phyloP scores from a whole-genome alignment of 2,797 vertebrate species.

The Corythornis leucogaster region DNA sequence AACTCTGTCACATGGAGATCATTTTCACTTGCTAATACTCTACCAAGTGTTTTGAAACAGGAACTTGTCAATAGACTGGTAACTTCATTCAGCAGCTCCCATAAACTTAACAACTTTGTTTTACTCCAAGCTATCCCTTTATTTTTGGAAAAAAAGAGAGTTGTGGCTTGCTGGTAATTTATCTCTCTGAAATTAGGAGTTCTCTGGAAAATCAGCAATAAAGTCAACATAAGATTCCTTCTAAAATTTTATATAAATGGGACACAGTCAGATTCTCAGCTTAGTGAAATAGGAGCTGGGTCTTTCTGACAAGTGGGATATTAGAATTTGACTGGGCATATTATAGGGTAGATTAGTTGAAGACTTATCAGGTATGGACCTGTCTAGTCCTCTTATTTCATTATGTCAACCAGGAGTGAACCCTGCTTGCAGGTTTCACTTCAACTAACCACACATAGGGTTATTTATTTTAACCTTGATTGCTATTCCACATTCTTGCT shows the following conservation, averaged over 20 bases:
- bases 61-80: constrained; percentile 6
- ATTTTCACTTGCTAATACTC: constrained; percentile 10
- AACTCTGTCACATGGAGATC: constrained; percentile 29
- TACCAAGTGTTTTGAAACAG: background rate
- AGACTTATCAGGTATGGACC: background rate
- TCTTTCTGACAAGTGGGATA: background rate
- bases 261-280: background rate
- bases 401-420: background rate
- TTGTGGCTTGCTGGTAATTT: background rate
- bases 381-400: background rate
- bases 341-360: background rate
- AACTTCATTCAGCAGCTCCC: background rate
- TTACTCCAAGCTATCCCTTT: background rate
- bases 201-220: background rate
- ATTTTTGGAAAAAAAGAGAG: background rate
- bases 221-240: background rate
- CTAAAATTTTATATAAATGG: background rate
- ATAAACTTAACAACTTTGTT: background rate
- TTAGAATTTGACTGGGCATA: background rate
- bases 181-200: background rate
- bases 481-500: background rate
- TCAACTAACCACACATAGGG: background rate
- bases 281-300: background rate
- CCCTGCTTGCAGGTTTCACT: background rate
- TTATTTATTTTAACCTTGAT: background rate